Base-by-base conservation (phyloP, 1,140 invertebrate genomes). In the Drosophila tsacasi region DNA sequence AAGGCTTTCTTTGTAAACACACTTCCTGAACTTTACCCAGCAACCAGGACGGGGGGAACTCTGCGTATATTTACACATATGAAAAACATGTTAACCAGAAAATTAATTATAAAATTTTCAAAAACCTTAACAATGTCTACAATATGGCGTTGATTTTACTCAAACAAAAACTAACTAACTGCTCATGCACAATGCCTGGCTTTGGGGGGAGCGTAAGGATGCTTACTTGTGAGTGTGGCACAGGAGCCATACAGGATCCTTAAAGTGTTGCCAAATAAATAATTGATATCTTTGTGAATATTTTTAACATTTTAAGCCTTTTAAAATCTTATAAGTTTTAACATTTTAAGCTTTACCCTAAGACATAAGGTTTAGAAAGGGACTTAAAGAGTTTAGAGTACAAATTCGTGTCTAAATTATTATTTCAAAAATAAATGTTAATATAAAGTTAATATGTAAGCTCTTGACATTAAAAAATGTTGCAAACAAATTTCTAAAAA, bases 101-200 rank as follows among this genome's bases (percentile, higher is more conserved):
- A 91, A 86, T 91, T 91, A 91, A 91, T 91, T 91, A 91, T 91
- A 84, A 91, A 91, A 83, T 86, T 91, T 90, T 83, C 86, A 85
- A 85, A 90, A 87, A 87, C 84, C 84, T 83, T 87, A 87, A 87
- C 83, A 87, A 87, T 87, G 86, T 82, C 81, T 90, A 90, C 85
- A 90, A 81, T 90, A 91, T 90, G 82, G 86, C 81, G 82, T 82
- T 90, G 77, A 86, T 83, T 84, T 82, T 82, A 84, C 85, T 84
- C 85, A 90, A 82, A 82, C 81, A 87, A 87, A 87, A 82, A 87
- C 83, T 80, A 80, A 73, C 83, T 81, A 79, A 73, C 71, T 81
- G 74, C 59, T 60, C 59, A 40, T 35, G 35, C 25, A 74, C 46
- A 60, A 57, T 74, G 63, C 35, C 40, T 64, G 58, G 17, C 21